These are phyloP conservation scores for Scolopax rusticola DNA, from an alignment of 2,797 vertebrate species.

Conservation along the genomic window DNA sequence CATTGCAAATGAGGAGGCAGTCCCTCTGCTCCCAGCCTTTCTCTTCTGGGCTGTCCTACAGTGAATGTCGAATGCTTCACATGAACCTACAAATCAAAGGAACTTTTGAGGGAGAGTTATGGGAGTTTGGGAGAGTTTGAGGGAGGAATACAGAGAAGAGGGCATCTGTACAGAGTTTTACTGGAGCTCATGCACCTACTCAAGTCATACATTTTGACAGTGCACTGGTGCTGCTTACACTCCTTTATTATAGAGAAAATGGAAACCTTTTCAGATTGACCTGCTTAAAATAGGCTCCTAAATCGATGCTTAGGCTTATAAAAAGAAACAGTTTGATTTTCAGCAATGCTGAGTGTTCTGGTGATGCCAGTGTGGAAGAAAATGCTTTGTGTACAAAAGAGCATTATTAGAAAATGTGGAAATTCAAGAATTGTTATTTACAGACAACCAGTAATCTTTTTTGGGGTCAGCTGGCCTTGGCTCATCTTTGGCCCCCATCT, in stretches of 20 bases:
- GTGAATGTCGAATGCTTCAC: background rate
- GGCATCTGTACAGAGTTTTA: background rate
- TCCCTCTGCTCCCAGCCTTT: background rate
- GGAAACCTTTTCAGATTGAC: conserved; percentile 14
- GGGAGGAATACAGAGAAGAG: background rate
- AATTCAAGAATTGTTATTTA: conserved; percentile 13
- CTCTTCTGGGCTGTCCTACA: background rate
- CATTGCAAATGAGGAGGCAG: accelerated
- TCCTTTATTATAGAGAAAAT: conserved; percentile 1
- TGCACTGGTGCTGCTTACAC: background rate
- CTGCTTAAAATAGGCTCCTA: conserved; percentile 46
- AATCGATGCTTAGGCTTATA: conserved; percentile 12
- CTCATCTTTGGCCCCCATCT: background rate
- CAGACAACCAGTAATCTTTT: background rate
- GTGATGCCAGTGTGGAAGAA: background rate
- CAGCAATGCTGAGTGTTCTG: conserved; percentile 24
- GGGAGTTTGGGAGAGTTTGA: no score
- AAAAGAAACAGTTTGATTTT: conserved; percentile 52
- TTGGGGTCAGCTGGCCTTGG: background rate
- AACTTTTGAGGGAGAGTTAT: background rate
- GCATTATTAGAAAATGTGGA: conserved; percentile 22
- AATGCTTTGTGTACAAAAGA: conserved; percentile 10
- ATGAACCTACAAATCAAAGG: background rate
- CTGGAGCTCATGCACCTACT: background rate
- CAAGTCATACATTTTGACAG: background rate